Percentiles rank a stretch among this genome's conserved stretches.
These are phyloP conservation scores for Nannobrachium achirus DNA, from an alignment of 2,113 vertebrate genomes.

Conservation along the genomic window DNA sequence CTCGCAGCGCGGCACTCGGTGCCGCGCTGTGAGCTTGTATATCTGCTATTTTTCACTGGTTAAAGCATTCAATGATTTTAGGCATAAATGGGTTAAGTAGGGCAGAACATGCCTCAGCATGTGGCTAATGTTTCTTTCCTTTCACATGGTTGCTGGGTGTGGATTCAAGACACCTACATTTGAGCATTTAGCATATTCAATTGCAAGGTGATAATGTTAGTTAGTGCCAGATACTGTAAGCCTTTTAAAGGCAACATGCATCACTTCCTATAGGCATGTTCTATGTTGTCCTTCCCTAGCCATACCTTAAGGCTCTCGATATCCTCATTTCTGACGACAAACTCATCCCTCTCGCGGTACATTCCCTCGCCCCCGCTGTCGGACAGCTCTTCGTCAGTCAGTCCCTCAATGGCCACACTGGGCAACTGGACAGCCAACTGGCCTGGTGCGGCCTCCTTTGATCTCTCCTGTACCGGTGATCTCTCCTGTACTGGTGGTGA, in stretches of 20 bases:
- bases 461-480: slow-evolving; percentile 57
- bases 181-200: too few relatives aligned
- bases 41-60: too few relatives aligned
- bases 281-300: not conserved
- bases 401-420: slow-evolving; percentile 90
- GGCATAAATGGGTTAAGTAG: too few relatives aligned
- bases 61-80: too few relatives aligned
- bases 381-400: slow-evolving; percentile 89
- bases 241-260: not conserved
- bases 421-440: slow-evolving; percentile 83
- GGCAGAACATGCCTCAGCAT: slow-evolving; percentile 12
- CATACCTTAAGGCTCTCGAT: slow-evolving; percentile 91
- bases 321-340: slow-evolving; percentile 97
- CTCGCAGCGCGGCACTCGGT: too few relatives aligned
- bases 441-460: slow-evolving; percentile 75
- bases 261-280: not conserved
- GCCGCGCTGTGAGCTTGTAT: too few relatives aligned
- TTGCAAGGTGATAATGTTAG: too few relatives aligned
- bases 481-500: slow-evolving; percentile 49
- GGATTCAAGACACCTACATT: too few relatives aligned
- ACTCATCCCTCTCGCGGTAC: slow-evolving; percentile 96
- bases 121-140: too few relatives aligned
- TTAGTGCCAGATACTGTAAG: not conserved
- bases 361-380: slow-evolving; percentile 98
- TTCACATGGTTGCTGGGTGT: too few relatives aligned